phyloP scores from a whole-genome alignment of 1,140 invertebrate genomes.

The Holcopasites calliopsidis region DNA sequence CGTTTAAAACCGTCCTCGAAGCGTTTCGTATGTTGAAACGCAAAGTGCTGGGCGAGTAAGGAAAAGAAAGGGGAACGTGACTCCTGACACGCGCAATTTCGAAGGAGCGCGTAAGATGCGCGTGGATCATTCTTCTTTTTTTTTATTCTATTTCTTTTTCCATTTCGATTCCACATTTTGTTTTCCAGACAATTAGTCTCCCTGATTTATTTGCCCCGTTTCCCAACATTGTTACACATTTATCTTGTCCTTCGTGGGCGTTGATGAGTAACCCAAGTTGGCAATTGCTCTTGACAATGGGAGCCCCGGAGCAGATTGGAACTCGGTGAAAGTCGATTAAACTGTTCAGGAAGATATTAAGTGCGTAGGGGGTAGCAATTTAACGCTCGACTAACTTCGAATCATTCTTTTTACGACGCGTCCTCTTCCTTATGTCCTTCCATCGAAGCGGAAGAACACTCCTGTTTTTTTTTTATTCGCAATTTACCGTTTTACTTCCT shows the following conservation, averaged over 20 bases:
- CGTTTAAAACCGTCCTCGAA: neutral
- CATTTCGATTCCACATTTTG: no score
- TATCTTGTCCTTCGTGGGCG: neutral
- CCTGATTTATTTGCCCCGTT: no score
- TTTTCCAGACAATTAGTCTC: no score
- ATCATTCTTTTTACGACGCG: neutral
- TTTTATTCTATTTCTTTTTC: neutral
- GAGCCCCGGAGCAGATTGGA: neutral
- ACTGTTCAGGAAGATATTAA: neutral
- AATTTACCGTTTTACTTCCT: neutral
- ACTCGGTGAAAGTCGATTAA: neutral
- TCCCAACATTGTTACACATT: no score
- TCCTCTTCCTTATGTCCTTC: neutral
- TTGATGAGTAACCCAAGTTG: no score
- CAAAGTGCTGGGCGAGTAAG: no score
- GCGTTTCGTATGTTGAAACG: neutral
- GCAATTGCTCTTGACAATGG: no score
- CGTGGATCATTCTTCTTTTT: conserved; percentile 3
- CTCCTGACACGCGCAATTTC: conserved; percentile 1
- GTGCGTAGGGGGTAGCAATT: neutral
- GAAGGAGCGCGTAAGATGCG: neutral
- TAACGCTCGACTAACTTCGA: neutral
- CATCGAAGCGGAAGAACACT: neutral
- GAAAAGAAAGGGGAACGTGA: neutral
- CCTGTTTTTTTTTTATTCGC: no score